Evolutionary conservation across 2,113 vertebrate species (phyloP).

Genomic region (Triplophysa dalaica): DNA sequence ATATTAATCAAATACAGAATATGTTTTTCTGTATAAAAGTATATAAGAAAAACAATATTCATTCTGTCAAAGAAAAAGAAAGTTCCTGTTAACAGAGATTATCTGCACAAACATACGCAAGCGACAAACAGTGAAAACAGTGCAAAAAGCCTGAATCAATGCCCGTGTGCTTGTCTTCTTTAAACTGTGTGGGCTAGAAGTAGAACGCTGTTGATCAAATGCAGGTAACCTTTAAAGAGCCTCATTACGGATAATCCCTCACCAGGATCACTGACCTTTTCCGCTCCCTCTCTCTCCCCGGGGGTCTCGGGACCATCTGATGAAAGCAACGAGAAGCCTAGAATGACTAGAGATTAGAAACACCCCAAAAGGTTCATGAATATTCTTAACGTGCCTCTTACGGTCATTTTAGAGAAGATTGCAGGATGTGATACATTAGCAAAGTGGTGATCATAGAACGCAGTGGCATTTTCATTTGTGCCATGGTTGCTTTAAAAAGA

Average conservation of each 20-base stretch:
- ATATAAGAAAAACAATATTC: too few relatives aligned
- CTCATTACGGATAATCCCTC: slow-evolving; percentile 54
- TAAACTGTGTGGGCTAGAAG: slow-evolving; percentile 26
- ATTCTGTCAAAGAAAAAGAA: too few relatives aligned
- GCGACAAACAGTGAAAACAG: neutral
- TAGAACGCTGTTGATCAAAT: slow-evolving; percentile 46
- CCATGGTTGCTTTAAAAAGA: neutral
- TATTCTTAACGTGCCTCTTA: slow-evolving; percentile 17
- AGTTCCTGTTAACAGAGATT: neutral
- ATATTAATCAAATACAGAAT: too few relatives aligned
- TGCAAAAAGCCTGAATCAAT: neutral
- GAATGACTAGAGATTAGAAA: slow-evolving; percentile 14
- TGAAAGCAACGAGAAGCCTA: slow-evolving; percentile 36
- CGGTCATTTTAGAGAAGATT: neutral
- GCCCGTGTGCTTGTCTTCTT: slow-evolving; percentile 15
- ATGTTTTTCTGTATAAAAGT: too few relatives aligned
- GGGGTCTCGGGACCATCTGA: slow-evolving; percentile 25
- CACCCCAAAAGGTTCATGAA: slow-evolving; percentile 18
- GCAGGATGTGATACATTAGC: slow-evolving; percentile 22
- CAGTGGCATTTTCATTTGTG: slow-evolving; percentile 17
- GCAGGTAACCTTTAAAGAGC: slow-evolving; percentile 59
- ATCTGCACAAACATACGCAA: neutral
- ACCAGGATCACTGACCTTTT: slow-evolving; percentile 60
- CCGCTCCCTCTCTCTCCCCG: slow-evolving; percentile 19
- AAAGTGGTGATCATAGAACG: slow-evolving; percentile 35